These are phyloP conservation scores for Drosophila saltans DNA, from an alignment of 1,140 invertebrate genomes.

Conservation along the genomic window DNA sequence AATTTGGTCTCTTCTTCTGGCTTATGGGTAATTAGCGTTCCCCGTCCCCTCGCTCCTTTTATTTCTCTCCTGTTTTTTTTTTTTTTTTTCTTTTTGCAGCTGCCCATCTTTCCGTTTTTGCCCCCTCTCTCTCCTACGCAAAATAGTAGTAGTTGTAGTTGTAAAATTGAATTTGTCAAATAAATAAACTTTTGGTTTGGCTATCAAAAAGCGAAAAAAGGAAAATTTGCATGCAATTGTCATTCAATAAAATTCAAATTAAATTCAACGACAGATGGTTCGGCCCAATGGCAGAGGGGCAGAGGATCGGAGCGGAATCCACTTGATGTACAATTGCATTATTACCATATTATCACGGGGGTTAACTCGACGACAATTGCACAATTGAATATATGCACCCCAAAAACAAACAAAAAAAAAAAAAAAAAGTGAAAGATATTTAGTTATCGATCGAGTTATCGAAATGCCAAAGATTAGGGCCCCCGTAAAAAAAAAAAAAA, in stretches of 20 bases:
- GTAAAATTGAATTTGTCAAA: conserved; percentile 68
- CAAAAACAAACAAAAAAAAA: not conserved
- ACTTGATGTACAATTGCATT: conserved; percentile 51
- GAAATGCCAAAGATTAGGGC: conserved; percentile 63
- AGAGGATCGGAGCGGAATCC: conserved; percentile 6
- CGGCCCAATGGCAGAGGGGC: not conserved
- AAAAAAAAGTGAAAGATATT: conserved; percentile 29
- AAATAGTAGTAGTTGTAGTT: not conserved
- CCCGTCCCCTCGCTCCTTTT: conserved; percentile 18
- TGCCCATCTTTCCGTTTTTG: conserved; percentile 25
- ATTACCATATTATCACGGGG: conserved; percentile 11
- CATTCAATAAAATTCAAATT: conserved; percentile 82
- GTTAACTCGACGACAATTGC: not conserved
- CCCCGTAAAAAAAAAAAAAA: conserved; percentile 15
- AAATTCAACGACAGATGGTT: conserved; percentile 64
- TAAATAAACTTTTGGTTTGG: conserved; percentile 21
- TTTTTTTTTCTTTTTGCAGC: conserved; percentile 47
- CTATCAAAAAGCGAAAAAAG: conserved; percentile 24
- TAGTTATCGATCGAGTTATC: conserved; percentile 70
- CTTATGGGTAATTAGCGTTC: conserved; percentile 9
- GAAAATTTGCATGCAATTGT: conserved; percentile 75
- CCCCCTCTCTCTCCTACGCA: not conserved
- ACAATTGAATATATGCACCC: conserved; percentile 49
- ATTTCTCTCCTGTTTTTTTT: not conserved
- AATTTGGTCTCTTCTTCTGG: conserved; percentile 49